A percentile compares a stretch with the other conserved stretches of the same genome.
phyloP scores from a whole-genome alignment of 2,113 vertebrate genomes.

The Talpa occidentalis region DNA sequence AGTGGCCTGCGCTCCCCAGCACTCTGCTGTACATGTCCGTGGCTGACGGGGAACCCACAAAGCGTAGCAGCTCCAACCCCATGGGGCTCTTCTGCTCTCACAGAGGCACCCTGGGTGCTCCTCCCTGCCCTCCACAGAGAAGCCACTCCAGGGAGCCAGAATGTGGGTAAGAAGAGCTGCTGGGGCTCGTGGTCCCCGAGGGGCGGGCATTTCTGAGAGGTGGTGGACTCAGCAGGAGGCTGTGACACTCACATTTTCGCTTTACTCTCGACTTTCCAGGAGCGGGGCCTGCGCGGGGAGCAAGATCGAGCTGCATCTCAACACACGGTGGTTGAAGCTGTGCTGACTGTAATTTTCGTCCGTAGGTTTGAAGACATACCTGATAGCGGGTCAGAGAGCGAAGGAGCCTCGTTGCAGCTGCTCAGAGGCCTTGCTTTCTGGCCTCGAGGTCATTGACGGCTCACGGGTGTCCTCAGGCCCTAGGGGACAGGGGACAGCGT shows the following conservation, averaged over 20 bases:
- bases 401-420: conserved; percentile 91
- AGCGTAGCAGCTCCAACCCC: too few species aligned
- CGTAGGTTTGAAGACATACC: conserved; percentile 95
- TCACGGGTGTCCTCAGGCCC: conserved; percentile 76
- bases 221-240: background rate
- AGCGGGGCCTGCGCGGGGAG: background rate
- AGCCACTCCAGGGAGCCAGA: background rate
- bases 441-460: conserved; percentile 85
- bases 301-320: conserved; percentile 8
- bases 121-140: background rate
- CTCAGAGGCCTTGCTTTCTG: conserved; percentile 86
- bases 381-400: conserved; percentile 94
- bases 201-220: too few species aligned
- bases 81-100: background rate
- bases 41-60: background rate
- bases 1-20: background rate
- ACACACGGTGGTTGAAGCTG: background rate
- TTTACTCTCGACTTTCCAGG: conserved; percentile 67
- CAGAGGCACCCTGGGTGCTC: background rate
- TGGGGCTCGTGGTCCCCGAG: too few species aligned
- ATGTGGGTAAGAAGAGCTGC: background rate
- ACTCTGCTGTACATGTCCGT: background rate
- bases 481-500: conserved; percentile 77
- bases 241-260: conserved; percentile 43
- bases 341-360: conserved; percentile 77